Percentiles rank a stretch among this genome's conserved stretches.
phyloP scores from a whole-genome alignment of 1,140 invertebrate species.

The Drosophila truncata region DNA sequence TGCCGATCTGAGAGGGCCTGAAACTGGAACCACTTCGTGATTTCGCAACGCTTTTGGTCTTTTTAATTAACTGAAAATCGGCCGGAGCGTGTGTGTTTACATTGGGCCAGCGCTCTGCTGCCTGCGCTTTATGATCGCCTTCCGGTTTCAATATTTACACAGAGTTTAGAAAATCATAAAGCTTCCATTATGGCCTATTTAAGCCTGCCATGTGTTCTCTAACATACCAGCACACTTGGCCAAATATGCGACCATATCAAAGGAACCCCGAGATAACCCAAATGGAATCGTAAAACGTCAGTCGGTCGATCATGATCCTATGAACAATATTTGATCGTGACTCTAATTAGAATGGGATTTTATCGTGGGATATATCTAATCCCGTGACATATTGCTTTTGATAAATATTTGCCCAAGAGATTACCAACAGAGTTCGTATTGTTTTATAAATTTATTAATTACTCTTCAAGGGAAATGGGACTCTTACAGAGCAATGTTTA shows the following conservation, averaged over 20 bases:
- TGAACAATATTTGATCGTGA: slow-evolving; percentile 36
- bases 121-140: slow-evolving; percentile 71
- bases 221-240: slow-evolving; percentile 26
- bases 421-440: background rate
- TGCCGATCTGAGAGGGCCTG: slow-evolving; percentile 58
- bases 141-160: slow-evolving; percentile 76
- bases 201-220: slow-evolving; percentile 27
- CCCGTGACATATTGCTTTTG: background rate
- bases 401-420: slow-evolving; percentile 11
- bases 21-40: slow-evolving; percentile 22
- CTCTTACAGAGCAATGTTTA: background rate
- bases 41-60: slow-evolving; percentile 65
- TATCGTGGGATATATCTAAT: slow-evolving; percentile 16
- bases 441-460: background rate
- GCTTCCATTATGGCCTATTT: slow-evolving; percentile 59
- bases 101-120: slow-evolving; percentile 45
- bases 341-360: slow-evolving; percentile 29
- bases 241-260: slow-evolving; percentile 42
- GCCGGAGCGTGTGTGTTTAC: slow-evolving; percentile 57
- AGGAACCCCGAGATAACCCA: slow-evolving; percentile 38
- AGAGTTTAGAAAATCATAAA: slow-evolving; percentile 73
- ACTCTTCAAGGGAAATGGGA: background rate
- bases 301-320: slow-evolving; percentile 27
- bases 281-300: slow-evolving; percentile 36
- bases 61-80: slow-evolving; percentile 74